Conservation (phyloP, 1,140 invertebrate genomes). For the Idris sp. region DNA sequence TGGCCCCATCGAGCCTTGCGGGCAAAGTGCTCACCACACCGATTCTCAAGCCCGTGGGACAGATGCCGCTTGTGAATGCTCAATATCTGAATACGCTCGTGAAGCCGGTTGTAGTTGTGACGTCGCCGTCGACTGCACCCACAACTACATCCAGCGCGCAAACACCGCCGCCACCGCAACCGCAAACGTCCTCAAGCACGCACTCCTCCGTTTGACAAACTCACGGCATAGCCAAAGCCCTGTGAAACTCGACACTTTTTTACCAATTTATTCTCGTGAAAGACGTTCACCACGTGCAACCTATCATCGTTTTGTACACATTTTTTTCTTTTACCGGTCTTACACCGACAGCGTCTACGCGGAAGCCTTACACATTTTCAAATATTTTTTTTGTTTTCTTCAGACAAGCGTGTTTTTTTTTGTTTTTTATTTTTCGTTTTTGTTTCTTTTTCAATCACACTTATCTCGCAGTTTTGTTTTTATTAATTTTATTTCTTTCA, state of each 20-base stretch:
- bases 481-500: too few relatives aligned
- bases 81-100: slow-evolving; percentile 79
- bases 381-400: slow-evolving; percentile 13
- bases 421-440: too few relatives aligned
- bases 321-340: slow-evolving; percentile 41
- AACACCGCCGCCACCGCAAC: slow-evolving; percentile 29
- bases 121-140: slow-evolving; percentile 67
- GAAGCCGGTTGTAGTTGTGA: slow-evolving; percentile 77
- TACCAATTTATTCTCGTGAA: slow-evolving; percentile 33
- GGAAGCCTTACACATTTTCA: not conserved
- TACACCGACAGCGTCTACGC: slow-evolving; percentile 2
- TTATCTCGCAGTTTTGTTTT: too few relatives aligned
- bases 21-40: slow-evolving; percentile 77
- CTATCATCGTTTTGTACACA: slow-evolving; percentile 37
- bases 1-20: slow-evolving; percentile 73
- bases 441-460: too few relatives aligned
- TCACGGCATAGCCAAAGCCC: slow-evolving; percentile 63
- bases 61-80: slow-evolving; percentile 76
- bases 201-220: slow-evolving; percentile 76
- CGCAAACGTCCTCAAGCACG: slow-evolving; percentile 67
- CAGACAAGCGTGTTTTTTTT: too few relatives aligned
- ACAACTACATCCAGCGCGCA: slow-evolving; percentile 67
- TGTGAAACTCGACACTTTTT: slow-evolving; percentile 65
- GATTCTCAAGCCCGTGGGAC: slow-evolving; percentile 75
- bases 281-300: slow-evolving; percentile 25